Base-by-base conservation (phyloP, 2,888 invertebrate genomes). In the Scelioninae gen. 1 region DNA sequence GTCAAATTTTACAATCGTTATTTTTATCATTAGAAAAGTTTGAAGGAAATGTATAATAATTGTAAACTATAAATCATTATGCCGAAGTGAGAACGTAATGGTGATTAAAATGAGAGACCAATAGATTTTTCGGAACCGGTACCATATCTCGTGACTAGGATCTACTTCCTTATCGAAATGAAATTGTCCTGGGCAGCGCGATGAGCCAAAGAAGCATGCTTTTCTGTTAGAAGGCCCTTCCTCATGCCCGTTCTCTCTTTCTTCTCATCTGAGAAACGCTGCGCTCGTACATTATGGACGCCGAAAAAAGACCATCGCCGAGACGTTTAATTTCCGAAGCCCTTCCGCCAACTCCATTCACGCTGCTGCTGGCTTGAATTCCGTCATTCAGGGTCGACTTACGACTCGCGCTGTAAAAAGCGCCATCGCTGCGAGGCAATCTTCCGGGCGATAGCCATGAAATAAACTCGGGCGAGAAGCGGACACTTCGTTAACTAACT, bases 271-370 rank as follows among this genome's bases (percentile, higher is more conserved):
- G 83, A 82, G 85, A 82, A 75, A 72, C 80, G 58, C 72, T 31
- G 51, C 85, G 88, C 87, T 86, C 91, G 89, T 92, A 92, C 89
- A 91, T 92, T 92, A 92, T 91, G 86, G 86, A 78, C 86, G 86
- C 86, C 88, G 87, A 88, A 90, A 91, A 91, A 91, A 90, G 89
- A 90, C 88, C 90, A 90, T 90, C 90, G 85, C 86, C 87, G 87
- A 89, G 92, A 92, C 92, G 91, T 92, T 92, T 92, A 92, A 92
- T 92, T 92, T 92, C 92, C 92, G 91, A 92, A 91, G 91, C 88
- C 89, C 91, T 92, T 91, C 91, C 91, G 90, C 91, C 88, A 87
- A 88, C 88, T 91, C 91, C 91, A 92, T 92, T 92, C 92, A 91
- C 90, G 87, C 85, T 81, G 81, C 85, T 85, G 84, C 87, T 86